Conservation (phyloP, 2,888 invertebrate species). For the Zootermopsis nevadensis region DNA sequence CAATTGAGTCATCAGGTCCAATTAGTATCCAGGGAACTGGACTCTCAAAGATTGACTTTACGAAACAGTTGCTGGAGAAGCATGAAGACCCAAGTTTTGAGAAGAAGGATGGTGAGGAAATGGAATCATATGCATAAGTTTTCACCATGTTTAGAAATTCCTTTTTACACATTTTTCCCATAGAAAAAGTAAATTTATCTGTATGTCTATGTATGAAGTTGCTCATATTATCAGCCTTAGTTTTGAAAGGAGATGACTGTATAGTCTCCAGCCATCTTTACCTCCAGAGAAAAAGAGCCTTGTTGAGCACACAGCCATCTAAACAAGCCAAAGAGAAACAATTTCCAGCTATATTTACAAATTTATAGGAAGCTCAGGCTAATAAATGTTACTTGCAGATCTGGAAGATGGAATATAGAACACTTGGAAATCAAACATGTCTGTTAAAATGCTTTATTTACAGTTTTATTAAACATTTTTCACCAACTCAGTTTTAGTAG, state of each 20-base stretch:
- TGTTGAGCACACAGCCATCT: no score
- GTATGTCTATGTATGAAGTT: background rate
- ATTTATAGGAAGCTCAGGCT: no score
- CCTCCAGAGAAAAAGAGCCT: background rate
- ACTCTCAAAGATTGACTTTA: slow-evolving; percentile 15
- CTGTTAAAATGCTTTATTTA: no score
- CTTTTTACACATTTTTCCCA: background rate
- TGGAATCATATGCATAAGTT: background rate
- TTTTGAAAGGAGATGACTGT: background rate
- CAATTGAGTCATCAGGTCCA: background rate
- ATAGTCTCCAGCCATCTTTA: background rate
- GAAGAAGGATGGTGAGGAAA: background rate
- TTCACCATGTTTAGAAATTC: background rate
- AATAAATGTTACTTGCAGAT: no score
- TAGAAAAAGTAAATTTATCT: background rate
- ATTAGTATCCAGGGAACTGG: slow-evolving; percentile 14
- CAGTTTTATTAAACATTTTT: no score
- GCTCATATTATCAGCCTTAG: background rate
- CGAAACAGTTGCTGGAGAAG: slow-evolving; percentile 30
- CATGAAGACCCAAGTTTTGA: background rate
- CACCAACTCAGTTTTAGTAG: no score
- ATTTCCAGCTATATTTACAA: no score
- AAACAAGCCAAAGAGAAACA: no score
- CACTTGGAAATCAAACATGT: no score
- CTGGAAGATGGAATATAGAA: no score